Percentiles rank a stretch among this genome's conserved stretches.
Evolutionary conservation across 1,140 invertebrate species (phyloP).

Genomic region (Drosophila sp.): DNA sequence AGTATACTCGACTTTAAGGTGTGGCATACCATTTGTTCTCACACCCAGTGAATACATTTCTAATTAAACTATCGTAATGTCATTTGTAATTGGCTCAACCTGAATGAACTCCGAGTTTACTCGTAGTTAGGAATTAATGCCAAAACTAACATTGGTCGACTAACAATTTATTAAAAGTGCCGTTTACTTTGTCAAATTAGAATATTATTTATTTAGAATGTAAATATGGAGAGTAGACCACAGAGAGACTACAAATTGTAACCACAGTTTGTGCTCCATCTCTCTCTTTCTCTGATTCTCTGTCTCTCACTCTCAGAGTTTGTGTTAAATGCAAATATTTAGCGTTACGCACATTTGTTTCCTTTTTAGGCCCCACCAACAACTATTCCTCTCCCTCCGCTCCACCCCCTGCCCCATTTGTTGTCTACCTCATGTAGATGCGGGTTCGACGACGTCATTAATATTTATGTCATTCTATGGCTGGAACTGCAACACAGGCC

Average conservation of each 20-base stretch:
- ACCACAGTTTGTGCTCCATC: conserved; percentile 16
- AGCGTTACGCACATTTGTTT: conserved; percentile 74
- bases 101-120: conserved; percentile 26
- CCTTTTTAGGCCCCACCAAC: conserved; percentile 25
- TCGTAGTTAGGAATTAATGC: conserved; percentile 61
- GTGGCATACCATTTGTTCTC: not conserved
- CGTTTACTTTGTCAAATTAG: conserved; percentile 82
- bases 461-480: conserved; percentile 72
- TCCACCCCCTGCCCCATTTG: not conserved
- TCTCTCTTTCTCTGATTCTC: not conserved
- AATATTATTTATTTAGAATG: conserved; percentile 83
- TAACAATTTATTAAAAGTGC: conserved; percentile 78
- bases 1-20: not conserved
- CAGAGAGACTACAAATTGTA: conserved; percentile 70
- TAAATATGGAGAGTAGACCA: conserved; percentile 79
- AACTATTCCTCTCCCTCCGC: not conserved
- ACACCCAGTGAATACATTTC: conserved; percentile 9
- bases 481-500: conserved; percentile 37
- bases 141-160: conserved; percentile 37
- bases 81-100: conserved; percentile 34
- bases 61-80: conserved; percentile 21
- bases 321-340: conserved; percentile 76
- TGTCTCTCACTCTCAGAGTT: not conserved
- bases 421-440: conserved; percentile 16
- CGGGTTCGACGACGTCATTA: conserved; percentile 68